Evolutionary conservation across 35 echinoderm and acorn worm species (phyloP), one percentile per base, ranked within the genome.

Genomic region (Apostichopus japonicus): DNA sequence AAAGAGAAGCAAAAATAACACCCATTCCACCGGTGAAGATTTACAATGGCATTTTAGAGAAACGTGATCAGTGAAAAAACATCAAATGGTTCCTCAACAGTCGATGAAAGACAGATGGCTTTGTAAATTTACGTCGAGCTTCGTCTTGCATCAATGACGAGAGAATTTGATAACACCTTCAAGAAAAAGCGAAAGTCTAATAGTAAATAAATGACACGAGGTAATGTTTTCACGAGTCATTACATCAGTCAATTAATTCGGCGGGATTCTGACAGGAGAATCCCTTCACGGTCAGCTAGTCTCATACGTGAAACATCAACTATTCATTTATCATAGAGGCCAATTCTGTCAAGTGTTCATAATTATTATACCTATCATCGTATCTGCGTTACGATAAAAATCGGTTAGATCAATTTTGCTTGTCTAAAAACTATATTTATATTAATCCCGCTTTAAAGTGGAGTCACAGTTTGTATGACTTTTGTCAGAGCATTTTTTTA

Each of bases 161-260:
- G 11, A 67, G 19, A 67, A 67, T 67, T 67, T 15, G 63, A 67
- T 19, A 67, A 67, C 63, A 67, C 63, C 63, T 67, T 67, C 63
- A 15, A 15, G 11, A 67, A 15, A 67, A 15, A 5, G 33, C 63
- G 63, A 15, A 67, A 19, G 63, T 11, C 11, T 15, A 67, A 4
- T 67, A 15, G 63, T 19, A 67, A 67, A 15, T 15, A 67, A 67
- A 67, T 11, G 63, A 19, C 11, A 67, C 4, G 63, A 67, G 63
- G 63, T 67, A 67, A 67, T 67, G 63, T 67, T 67, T 67, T 67
- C 63, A 67, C 63, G 63, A 67, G 19, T 67, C 63, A 67, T 67
- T 67, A 19, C 63, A 67, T 67, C 63, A 67, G 63, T 67, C 63
- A 67, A 67, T 67, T 67, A 67, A 67, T 67, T 67, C 8, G 19